Conservation (phyloP, 2,113 vertebrate genomes). For the Coracopsis vasa region DNA sequence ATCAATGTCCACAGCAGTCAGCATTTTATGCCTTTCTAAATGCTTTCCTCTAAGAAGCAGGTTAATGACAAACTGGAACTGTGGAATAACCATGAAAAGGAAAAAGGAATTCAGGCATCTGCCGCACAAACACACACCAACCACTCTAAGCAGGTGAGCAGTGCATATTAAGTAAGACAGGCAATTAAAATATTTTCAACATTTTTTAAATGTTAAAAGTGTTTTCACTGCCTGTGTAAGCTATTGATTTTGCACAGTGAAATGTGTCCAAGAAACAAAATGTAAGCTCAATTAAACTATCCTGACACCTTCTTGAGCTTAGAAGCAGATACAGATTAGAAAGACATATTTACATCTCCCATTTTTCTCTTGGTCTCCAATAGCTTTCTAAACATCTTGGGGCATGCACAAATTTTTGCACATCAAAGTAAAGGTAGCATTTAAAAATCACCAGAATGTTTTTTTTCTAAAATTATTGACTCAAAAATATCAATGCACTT, state of each 20-base stretch:
- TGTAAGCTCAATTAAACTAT: background rate
- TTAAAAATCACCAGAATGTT: background rate
- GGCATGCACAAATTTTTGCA: background rate
- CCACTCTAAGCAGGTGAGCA: background rate
- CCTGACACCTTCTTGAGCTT: background rate
- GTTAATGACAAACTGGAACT: background rate
- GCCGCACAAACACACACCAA: background rate
- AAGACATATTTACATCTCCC: background rate
- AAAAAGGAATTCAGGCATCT: background rate
- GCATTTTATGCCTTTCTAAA: background rate
- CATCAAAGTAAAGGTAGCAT: background rate
- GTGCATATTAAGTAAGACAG: background rate
- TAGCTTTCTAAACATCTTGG: background rate
- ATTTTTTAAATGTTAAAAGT: background rate
- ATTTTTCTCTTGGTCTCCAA: background rate
- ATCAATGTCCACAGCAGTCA: background rate
- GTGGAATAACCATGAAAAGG: background rate
- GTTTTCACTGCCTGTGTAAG: background rate
- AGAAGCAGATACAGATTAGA: background rate
- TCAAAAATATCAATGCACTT: slow-evolving; percentile 45
- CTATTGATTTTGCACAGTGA: background rate
- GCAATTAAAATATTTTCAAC: background rate
- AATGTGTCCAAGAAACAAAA: background rate
- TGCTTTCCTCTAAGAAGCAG: background rate
- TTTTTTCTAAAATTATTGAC: slow-evolving; percentile 18